Evolutionary conservation across 2,888 invertebrate species (phyloP).

Genomic region (Polydrusus pterygomalis): DNA sequence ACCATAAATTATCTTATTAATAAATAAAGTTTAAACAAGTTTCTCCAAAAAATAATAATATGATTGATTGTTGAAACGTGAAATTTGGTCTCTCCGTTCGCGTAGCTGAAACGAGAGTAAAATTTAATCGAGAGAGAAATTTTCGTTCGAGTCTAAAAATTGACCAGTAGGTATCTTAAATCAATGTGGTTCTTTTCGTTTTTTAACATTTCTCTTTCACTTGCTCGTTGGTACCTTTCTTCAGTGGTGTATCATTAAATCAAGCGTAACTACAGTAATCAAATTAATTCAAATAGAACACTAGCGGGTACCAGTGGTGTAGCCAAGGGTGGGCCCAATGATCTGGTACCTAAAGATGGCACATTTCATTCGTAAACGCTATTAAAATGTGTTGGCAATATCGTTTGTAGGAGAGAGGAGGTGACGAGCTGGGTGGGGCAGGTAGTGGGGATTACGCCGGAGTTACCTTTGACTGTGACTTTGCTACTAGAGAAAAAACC

Average conservation of each 20-base stretch:
- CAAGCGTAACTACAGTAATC: background rate
- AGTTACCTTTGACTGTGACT: too few relatives aligned
- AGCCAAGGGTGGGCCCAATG: too few relatives aligned
- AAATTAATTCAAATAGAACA: too few relatives aligned
- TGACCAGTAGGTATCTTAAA: conserved; percentile 52
- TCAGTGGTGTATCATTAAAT: conserved; percentile 35
- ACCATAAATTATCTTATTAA: background rate
- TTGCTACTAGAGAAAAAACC: too few relatives aligned
- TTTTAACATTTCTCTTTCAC: conserved; percentile 65
- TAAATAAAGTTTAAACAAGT: background rate
- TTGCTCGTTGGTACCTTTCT: conserved; percentile 22
- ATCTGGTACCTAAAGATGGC: too few relatives aligned
- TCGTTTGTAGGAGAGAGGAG: too few relatives aligned
- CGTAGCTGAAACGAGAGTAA: conserved; percentile 53
- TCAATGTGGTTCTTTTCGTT: conserved; percentile 55
- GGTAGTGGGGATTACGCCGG: too few relatives aligned
- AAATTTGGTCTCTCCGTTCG: conserved; percentile 37
- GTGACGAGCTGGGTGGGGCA: too few relatives aligned
- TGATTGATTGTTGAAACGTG: conserved; percentile 20
- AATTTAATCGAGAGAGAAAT: conserved; percentile 54
- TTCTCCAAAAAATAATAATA: background rate
- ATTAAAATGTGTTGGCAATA: too few relatives aligned
- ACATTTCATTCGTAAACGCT: too few relatives aligned
- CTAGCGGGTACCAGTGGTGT: too few relatives aligned
- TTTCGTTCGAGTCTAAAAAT: conserved; percentile 53